Evolutionary conservation across 1,140 invertebrate species (phyloP).

Genomic region (Trichoplusia ni): DNA sequence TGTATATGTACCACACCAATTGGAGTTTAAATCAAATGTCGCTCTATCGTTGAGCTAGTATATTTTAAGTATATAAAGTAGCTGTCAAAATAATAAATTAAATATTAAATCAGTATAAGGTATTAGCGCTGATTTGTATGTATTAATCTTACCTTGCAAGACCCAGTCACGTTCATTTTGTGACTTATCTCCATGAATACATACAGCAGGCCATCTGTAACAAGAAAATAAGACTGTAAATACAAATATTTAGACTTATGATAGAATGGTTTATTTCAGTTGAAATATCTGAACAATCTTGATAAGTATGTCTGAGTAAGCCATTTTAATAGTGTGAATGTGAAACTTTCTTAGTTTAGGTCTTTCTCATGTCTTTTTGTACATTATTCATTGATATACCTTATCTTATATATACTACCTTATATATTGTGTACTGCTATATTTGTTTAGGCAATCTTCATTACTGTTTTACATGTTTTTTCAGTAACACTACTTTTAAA

Average conservation of each 20-base stretch:
- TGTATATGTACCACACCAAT: slow-evolving; percentile 15
- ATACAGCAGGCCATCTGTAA: slow-evolving; percentile 87
- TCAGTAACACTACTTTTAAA: no score
- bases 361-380: no score
- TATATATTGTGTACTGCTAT: no score
- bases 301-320: no score
- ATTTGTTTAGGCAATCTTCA: no score
- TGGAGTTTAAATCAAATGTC: slow-evolving; percentile 2
- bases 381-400: no score
- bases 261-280: no score
- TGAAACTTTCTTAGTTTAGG: no score
- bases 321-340: no score
- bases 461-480: no score
- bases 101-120: slow-evolving; percentile 27
- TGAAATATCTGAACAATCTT: no score
- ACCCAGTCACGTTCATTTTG: slow-evolving; percentile 93
- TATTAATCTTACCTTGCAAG: slow-evolving; percentile 85
- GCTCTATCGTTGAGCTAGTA: slow-evolving; percentile 16
- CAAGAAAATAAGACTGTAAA: neutral
- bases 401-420: no score
- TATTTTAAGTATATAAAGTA: slow-evolving; percentile 7
- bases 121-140: neutral
- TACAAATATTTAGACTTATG: neutral
- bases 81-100: slow-evolving; percentile 37
- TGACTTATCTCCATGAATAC: slow-evolving; percentile 95